Base-by-base conservation (phyloP, 2,797 vertebrate species). In the Acridotheres tristis region DNA sequence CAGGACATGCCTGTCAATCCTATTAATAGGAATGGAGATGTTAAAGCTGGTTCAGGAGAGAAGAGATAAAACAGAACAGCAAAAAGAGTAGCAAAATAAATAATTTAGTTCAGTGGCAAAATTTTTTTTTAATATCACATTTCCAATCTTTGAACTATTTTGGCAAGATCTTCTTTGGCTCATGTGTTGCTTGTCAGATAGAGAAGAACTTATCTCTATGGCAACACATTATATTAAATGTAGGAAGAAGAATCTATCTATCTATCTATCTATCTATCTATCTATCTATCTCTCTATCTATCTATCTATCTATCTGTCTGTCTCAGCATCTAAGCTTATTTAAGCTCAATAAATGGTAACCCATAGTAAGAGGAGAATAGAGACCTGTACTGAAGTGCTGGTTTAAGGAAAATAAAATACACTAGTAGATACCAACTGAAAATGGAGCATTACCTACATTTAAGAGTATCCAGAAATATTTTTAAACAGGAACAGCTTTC, bases 71-170 rank as follows among this genome's bases (percentile, higher is more conserved):
- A 71, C 5, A 57, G 16, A 92, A 76, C 62, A 91, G 54, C 14
- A 88, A 85, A 72, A 88, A 71, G 36, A 89, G 58, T 34, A 65
- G 45, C 54, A 78, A 94, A 94, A 90, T 61, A 79, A 88, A 90
- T 73, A 75, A 89, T 72, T 73, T 48, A 71, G 30, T 34, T 77
- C 76, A 61, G 55, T 59, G 65, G 57, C 57, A 78, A 82, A 79
- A 94, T 74, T 10, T 89, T 86, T 78, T 81, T 61, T 85, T 40
- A 91, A 83, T 77, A 84, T 88, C 88, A 92, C 59, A 80, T 85
- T 96, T 96, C 61, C 84, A 91, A 32, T 90, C 77, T 90, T 95
- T 91, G 75, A 96, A 96, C 75, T 92, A 90, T 81, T 96, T 97
- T 95, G 86, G 94, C 84, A 86, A 72, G 47, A 78, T 17, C 43